Conservation (phyloP, 2,797 vertebrate genomes). For the Sylvia borin region DNA sequence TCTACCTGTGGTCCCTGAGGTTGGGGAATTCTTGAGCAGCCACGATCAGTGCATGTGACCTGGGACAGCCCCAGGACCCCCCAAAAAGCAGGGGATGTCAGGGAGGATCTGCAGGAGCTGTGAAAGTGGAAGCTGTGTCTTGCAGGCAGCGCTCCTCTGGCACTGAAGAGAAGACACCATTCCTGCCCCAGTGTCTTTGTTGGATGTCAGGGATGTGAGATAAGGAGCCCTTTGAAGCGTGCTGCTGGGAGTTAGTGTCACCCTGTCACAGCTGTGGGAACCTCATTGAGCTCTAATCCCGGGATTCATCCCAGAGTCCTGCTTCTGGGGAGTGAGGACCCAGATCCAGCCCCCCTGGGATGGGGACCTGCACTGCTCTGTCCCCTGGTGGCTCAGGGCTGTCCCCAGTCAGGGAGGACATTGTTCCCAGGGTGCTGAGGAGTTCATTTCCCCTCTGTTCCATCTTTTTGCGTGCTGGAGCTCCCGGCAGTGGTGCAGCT, state of each 20-base stretch:
- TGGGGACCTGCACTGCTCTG: neutral
- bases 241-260: neutral
- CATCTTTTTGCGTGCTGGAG: neutral
- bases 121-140: neutral
- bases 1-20: fast-evolving
- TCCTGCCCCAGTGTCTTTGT: neutral
- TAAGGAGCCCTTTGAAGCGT: neutral
- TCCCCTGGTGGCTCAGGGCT: neutral
- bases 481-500: neutral
- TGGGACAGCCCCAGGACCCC: neutral
- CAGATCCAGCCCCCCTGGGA: no score
- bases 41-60: fast-evolving
- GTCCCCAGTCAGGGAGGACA: fast-evolving
- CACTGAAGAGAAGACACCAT: fast-evolving
- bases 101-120: neutral
- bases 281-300: neutral
- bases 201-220: neutral
- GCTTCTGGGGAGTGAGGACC: neutral
- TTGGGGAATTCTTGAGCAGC: neutral
- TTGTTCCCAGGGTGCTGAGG: neutral
- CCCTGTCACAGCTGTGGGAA: neutral
- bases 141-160: fast-evolving
- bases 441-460: neutral
- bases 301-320: neutral
- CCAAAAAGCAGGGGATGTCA: fast-evolving